Percentiles rank a stretch among this genome's conserved stretches.
Evolutionary conservation across 2,113 vertebrate genomes (phyloP).

Genomic region (Gallinago undulata): DNA sequence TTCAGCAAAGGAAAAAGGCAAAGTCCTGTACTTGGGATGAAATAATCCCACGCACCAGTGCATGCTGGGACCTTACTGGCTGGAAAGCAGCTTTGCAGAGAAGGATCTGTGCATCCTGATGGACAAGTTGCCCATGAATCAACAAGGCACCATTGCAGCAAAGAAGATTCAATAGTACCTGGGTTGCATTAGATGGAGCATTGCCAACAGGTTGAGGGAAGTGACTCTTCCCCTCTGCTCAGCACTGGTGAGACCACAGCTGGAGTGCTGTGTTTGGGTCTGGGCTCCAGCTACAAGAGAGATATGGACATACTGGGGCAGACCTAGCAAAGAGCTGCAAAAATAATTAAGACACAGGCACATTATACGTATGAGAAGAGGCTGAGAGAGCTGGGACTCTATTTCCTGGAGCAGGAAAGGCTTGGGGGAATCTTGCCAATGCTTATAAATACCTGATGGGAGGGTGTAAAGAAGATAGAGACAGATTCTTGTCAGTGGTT

Average conservation of each 20-base stretch:
- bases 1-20: background rate
- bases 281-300: background rate
- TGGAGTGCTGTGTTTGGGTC: background rate
- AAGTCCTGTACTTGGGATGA: background rate
- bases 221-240: background rate
- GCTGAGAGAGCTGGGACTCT: background rate
- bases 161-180: background rate
- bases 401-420: background rate
- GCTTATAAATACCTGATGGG: background rate
- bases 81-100: background rate
- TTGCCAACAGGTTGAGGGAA: background rate
- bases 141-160: background rate
- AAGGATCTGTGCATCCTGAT: background rate
- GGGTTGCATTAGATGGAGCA: accelerated
- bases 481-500: background rate
- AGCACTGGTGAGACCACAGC: background rate
- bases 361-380: background rate
- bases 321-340: background rate
- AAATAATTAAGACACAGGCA: background rate
- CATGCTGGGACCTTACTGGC: background rate
- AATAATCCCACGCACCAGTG: background rate
- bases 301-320: background rate
- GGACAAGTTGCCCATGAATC: background rate
- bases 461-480: background rate
- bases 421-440: background rate